phyloP scores from a whole-genome alignment of 2,797 vertebrate species.

The Onychomys leucogaster region DNA sequence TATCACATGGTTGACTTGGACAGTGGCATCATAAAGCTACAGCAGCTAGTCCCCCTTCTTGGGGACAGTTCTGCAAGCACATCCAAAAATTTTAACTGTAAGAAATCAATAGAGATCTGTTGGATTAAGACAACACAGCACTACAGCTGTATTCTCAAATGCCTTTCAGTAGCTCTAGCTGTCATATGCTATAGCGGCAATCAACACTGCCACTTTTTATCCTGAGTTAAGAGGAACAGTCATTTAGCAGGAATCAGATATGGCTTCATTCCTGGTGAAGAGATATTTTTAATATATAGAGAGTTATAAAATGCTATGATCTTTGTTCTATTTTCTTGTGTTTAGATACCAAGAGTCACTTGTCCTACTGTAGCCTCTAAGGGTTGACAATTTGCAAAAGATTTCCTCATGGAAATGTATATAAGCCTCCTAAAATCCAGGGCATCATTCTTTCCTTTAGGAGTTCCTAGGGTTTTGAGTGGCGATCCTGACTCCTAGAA shows the following conservation, averaged over 20 bases:
- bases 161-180: conserved; percentile 78
- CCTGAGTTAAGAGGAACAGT: conserved; percentile 81
- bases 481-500: not conserved
- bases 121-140: conserved; percentile 82
- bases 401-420: not conserved
- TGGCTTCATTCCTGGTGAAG: conserved; percentile 74
- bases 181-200: conserved; percentile 67
- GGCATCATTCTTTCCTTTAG: not conserved
- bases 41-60: conserved; percentile 57
- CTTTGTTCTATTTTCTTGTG: not conserved
- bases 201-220: conserved; percentile 78
- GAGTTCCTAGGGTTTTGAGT: not conserved
- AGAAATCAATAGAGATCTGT: conserved; percentile 81
- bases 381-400: not conserved
- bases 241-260: conserved; percentile 79
- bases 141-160: conserved; percentile 79
- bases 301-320: conserved; percentile 57
- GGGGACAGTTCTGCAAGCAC: conserved; percentile 66
- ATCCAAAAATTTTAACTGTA: conserved; percentile 68
- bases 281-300: conserved; percentile 78
- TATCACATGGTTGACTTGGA: conserved; percentile 1
- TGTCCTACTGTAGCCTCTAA: not conserved
- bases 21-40: conserved; percentile 39
- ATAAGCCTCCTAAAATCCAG: not conserved
- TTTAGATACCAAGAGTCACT: not conserved